Evolutionary conservation across 2,797 vertebrate species (phyloP).

Genomic region (Neosilurus hyrtlii): DNA sequence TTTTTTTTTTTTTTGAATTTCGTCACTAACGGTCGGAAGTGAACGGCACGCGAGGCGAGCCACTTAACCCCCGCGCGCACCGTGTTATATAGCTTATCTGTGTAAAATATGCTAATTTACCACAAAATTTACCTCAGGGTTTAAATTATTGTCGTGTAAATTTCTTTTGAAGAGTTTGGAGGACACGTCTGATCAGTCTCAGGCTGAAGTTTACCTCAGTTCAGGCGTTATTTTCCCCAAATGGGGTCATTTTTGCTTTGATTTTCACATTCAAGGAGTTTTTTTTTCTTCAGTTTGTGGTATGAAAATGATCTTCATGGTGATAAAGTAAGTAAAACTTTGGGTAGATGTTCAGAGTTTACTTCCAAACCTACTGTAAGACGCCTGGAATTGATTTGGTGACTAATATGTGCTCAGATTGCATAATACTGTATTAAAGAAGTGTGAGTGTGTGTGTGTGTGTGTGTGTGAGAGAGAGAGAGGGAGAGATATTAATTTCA

Average conservation of each 20-base stretch:
- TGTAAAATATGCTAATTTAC: background rate
- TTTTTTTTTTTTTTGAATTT: conserved; percentile 13
- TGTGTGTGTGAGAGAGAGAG: too few relatives aligned
- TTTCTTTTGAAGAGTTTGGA: background rate
- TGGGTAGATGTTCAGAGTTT: background rate
- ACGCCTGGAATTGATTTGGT: background rate
- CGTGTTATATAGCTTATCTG: background rate
- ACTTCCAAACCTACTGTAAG: background rate
- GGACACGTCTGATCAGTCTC: background rate
- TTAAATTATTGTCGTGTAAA: background rate
- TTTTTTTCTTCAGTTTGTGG: background rate
- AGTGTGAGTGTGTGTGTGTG: too few relatives aligned
- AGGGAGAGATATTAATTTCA: too few relatives aligned
- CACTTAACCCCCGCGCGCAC: background rate
- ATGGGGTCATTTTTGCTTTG: background rate
- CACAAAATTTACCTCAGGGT: background rate
- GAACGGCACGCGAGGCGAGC: background rate
- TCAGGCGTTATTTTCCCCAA: background rate
- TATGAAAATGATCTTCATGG: background rate
- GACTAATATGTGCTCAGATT: conserved; percentile 6
- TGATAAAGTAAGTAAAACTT: background rate
- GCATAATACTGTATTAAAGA: background rate
- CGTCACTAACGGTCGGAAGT: background rate
- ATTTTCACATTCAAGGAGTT: background rate
- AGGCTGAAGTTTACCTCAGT: background rate